Conservation (phyloP, 2,797 vertebrate species). For the Cichlasoma orientale region DNA sequence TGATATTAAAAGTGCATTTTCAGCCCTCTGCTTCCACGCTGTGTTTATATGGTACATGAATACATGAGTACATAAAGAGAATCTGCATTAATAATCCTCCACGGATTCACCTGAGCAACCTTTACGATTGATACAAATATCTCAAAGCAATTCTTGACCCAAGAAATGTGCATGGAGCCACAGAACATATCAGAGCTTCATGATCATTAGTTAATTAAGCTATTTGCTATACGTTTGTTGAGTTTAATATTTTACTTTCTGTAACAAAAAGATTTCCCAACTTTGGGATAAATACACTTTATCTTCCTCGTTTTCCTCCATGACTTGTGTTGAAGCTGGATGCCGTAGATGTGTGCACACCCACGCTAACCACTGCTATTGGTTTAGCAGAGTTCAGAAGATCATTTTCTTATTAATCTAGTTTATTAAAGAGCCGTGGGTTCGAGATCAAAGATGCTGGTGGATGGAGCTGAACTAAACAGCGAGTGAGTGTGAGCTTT, state of each 20-base stretch:
- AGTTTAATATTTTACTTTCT: neutral
- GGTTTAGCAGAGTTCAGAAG: too few relatives aligned
- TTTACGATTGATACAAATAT: neutral
- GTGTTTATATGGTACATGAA: too few relatives aligned
- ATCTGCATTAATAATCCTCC: too few relatives aligned
- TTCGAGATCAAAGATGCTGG: neutral
- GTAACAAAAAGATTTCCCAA: neutral
- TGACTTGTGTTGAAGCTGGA: neutral
- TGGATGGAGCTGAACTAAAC: neutral
- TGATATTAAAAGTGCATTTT: neutral
- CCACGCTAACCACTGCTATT: too few relatives aligned
- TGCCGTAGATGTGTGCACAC: too few relatives aligned
- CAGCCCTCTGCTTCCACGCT: neutral
- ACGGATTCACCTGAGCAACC: neutral
- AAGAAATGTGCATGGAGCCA: neutral
- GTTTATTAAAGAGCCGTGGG: neutral
- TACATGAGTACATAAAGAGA: too few relatives aligned
- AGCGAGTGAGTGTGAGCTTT: neutral
- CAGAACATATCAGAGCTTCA: neutral
- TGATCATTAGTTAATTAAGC: accelerated
- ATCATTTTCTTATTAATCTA: neutral
- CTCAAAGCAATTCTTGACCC: neutral
- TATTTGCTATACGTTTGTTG: neutral
- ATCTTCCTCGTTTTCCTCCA: neutral
- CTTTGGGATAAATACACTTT: neutral